Evolutionary conservation across 2,888 invertebrate species (phyloP), one percentile per base, ranked within the genome.

Genomic region (Agrochola macilenta): DNA sequence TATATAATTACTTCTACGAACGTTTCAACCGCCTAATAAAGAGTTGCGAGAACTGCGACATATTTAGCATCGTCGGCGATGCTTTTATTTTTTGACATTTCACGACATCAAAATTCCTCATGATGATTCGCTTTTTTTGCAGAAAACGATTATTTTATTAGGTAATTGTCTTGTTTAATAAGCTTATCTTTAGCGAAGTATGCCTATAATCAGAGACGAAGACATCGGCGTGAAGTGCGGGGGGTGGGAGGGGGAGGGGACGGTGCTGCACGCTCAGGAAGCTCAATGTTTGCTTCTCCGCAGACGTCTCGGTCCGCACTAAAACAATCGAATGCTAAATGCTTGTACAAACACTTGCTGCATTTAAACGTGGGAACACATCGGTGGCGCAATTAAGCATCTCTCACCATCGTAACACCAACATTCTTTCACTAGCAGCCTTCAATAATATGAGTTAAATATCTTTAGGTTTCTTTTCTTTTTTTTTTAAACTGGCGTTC

Each of bases 291-390:
- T 96, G 92, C 94, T 92, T 93, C 93, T 90, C 92, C 90, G 92
- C 94, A 93, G 95, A 94, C 94, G 94, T 94, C 95, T 95, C 94
- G 93, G 94, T 92, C 93, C 93, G 93, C 95, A 95, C 96, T 96
- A 96, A 96, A 95, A 96, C 96, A 96, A 96, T 96, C 96, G 95
- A 96, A 95, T 94, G 96, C 95, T 96, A 96, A 96, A 94, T 93
- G 95, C 91, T 93, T 94, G 91, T 92, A 91, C 96, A 96, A 96
- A 96, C 96, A 96, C 92, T 91, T 90, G 93, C 94, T 92, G 94
- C 95, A 95, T 94, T 95, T 95, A 94, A 95, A 95, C 96, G 96
- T 96, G 96, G 96, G 96, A 96, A 96, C 93, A 93, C 91, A 93
- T 91, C 93, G 93, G 93, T 94, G 94, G 94, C 93, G 95, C 95